phyloP scores from a whole-genome alignment of 1,140 invertebrate species.

The Coptotermes formosanus region DNA sequence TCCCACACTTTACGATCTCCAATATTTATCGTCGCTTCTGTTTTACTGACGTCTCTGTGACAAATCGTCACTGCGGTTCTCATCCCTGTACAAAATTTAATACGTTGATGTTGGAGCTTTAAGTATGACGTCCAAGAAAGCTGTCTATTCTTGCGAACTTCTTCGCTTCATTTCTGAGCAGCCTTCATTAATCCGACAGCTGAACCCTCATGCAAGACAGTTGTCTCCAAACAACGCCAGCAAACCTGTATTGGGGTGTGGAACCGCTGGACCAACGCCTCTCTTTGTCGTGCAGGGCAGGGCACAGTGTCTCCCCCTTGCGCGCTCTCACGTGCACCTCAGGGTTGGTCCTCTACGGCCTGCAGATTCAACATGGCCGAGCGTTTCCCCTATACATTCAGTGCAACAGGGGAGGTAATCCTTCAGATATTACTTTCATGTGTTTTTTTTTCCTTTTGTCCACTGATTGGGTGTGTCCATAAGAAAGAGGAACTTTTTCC shows the following conservation, averaged over 20 bases:
- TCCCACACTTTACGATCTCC: no score
- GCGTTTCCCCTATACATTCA: neutral
- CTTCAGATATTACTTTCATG: neutral
- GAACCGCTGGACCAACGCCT: neutral
- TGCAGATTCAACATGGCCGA: neutral
- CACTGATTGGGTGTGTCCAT: neutral
- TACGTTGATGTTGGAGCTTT: neutral
- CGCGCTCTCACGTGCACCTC: neutral
- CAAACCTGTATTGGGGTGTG: constrained; percentile 17
- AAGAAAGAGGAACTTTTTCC: neutral
- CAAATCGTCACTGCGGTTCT: no score
- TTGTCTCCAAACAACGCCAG: neutral
- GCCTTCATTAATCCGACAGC: neutral
- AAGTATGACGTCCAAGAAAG: neutral
- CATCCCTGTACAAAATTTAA: neutral
- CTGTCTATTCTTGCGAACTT: neutral
- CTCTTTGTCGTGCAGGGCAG: neutral
- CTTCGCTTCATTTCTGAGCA: neutral
- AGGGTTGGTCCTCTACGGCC: neutral
- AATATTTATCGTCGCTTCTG: no score
- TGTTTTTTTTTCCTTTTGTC: neutral
- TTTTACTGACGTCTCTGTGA: no score
- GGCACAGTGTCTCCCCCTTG: neutral
- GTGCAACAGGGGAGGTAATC: neutral
- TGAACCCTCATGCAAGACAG: no score